Evolutionary conservation across 2,797 vertebrate genomes (phyloP).

Genomic region (Rhinatrema bivittatum): DNA sequence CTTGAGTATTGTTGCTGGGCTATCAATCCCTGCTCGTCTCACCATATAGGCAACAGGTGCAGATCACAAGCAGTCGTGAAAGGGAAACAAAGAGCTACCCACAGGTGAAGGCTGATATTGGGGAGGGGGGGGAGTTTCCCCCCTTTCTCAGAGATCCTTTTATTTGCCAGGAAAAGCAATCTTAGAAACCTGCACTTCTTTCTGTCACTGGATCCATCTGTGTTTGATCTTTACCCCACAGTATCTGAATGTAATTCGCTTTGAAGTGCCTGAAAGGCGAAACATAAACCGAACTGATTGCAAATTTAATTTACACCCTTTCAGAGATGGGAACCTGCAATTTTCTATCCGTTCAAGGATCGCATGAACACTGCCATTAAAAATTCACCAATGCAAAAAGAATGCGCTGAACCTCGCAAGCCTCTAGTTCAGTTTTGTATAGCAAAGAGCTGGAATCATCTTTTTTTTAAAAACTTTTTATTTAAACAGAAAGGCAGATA

Average conservation of each 20-base stretch:
- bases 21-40: slow-evolving; percentile 47
- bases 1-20: slow-evolving; percentile 40
- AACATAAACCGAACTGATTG: too few species aligned
- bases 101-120: slow-evolving; percentile 28
- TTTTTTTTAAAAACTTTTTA: too few species aligned
- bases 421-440: too few species aligned
- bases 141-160: not conserved
- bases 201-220: not conserved
- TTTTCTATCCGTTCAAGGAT: rapidly evolving
- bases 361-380: not conserved
- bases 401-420: too few species aligned
- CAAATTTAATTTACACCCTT: too few species aligned
- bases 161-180: not conserved
- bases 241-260: too few species aligned
- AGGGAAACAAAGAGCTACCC: slow-evolving; percentile 24
- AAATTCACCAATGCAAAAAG: too few species aligned
- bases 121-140: too few species aligned
- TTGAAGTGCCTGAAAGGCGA: too few species aligned
- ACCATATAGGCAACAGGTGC: slow-evolving; percentile 66
- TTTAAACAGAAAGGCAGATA: too few species aligned
- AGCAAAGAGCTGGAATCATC: too few species aligned
- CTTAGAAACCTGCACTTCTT: not conserved
- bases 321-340: not conserved
- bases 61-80: slow-evolving; percentile 26
- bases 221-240: rapidly evolving